Conservation (phyloP, 2,113 vertebrate genomes). For the Oryctolagus cuniculus region DNA sequence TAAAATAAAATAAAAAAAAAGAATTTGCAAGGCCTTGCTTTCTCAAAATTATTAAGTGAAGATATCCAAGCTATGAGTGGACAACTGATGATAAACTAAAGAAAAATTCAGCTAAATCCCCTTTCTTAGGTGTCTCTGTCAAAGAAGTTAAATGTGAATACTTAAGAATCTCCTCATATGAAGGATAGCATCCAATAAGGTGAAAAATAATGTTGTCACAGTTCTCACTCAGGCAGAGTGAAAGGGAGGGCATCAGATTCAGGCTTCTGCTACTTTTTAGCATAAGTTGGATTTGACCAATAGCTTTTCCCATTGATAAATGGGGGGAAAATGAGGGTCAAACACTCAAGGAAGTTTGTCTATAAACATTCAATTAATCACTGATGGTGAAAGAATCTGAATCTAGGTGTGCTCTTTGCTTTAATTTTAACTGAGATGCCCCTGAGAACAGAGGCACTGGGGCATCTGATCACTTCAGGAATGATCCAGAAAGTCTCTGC, state of each 20-base stretch:
- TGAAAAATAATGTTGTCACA: neutral
- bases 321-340: neutral
- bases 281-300: neutral
- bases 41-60: neutral
- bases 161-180: neutral
- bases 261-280: neutral
- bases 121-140: neutral
- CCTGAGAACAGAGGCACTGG: neutral
- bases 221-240: neutral
- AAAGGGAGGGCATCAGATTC: neutral
- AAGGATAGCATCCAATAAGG: neutral
- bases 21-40: neutral
- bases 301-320: neutral
- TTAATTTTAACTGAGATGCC: neutral
- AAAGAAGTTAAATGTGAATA: neutral
- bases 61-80: neutral
- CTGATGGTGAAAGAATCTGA: neutral
- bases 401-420: neutral
- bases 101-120: neutral
- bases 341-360: neutral
- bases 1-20: no score
- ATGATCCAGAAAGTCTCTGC: neutral
- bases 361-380: neutral
- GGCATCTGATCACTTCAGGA: neutral
- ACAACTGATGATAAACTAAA: neutral